Conservation (phyloP, 92 coral and sea anemone species). For the Paragorgia papillata region DNA sequence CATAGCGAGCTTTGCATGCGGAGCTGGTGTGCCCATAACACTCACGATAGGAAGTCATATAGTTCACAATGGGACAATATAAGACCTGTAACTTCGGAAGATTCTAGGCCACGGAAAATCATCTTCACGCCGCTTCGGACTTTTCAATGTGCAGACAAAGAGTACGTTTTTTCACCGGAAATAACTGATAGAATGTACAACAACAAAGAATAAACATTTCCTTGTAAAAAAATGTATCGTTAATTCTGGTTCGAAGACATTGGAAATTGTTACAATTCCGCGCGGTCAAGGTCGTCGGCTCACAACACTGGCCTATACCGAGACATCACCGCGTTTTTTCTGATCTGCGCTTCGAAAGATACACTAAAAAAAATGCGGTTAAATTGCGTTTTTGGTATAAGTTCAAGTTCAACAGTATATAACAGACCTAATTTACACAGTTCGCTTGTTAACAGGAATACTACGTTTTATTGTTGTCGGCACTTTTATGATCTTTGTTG, state of each 20-base stretch:
- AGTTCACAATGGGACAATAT: background rate
- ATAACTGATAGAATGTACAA: conserved; percentile 10
- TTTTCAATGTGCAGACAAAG: conserved; percentile 36
- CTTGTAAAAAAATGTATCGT: background rate
- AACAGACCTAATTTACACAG: conserved; percentile 4
- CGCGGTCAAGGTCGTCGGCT: too few species aligned
- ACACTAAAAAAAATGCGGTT: too few species aligned
- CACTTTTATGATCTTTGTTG: conserved; percentile 18
- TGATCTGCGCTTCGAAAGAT: too few species aligned
- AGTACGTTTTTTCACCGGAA: conserved; percentile 26
- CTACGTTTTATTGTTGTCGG: conserved; percentile 25
- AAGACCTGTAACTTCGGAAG: conserved; percentile 10
- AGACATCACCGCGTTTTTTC: too few species aligned
- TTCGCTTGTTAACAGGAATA: background rate
- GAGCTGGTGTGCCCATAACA: background rate
- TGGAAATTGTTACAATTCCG: conserved; percentile 1
- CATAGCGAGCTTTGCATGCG: too few species aligned
- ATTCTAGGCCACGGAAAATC: background rate
- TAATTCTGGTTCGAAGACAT: background rate
- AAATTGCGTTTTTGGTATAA: background rate
- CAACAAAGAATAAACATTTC: conserved; percentile 33
- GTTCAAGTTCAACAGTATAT: background rate
- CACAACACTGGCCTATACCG: too few species aligned
- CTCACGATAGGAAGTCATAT: background rate
- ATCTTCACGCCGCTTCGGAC: conserved; percentile 19